Evolutionary conservation across 2,888 invertebrate genomes (phyloP), one percentile per base, ranked within the genome.

Genomic region (Allygus modestus): DNA sequence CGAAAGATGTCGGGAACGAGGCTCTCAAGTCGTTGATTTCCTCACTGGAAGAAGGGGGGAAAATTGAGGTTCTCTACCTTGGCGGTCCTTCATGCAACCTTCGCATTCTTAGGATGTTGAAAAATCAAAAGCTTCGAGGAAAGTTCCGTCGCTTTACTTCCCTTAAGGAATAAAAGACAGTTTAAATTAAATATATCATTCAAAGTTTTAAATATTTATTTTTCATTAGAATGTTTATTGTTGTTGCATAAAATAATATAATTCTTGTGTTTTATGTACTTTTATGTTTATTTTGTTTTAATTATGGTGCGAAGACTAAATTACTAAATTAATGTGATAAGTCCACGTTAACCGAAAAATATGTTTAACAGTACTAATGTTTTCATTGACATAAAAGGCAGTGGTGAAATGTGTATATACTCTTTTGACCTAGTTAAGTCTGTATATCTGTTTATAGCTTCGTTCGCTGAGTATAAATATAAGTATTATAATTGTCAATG

Each of bases 11-110:
- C 20, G 88, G 89, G 83, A 89, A 90, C 4, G 89, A 88, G 65
- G 89, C 90, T 61, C 88, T 90, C 41, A 90, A 90, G 81, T 88
- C 90, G 2, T 86, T 91, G 81, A 90, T 90, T 0, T 87, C 89
- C 15, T 89, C 89, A 11, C 87, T 89, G 37, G 90, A 90, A 85
- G 90, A 90, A 15, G 90, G 90, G 0, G 90, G 89, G 2, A 89
- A 89, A 73, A 89, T 90, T 4, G 90, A 90, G 77, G 90, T 90
- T 0, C 87, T 89, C 23, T 90, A 90, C 83, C 88, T 90, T 20
- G 90, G 90, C 0, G 90, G 90, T 0, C 88, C 89, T 9, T 89
- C 88, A 82, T 90, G 90, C 46, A 85, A 85, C 46, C 37, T 85
- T 15, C 54, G 85, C 31, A 85, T 85, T 41, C 77, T 84, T n/a